Evolutionary conservation across 2,888 invertebrate genomes (phyloP).

Genomic region (Eupeodes luniger): DNA sequence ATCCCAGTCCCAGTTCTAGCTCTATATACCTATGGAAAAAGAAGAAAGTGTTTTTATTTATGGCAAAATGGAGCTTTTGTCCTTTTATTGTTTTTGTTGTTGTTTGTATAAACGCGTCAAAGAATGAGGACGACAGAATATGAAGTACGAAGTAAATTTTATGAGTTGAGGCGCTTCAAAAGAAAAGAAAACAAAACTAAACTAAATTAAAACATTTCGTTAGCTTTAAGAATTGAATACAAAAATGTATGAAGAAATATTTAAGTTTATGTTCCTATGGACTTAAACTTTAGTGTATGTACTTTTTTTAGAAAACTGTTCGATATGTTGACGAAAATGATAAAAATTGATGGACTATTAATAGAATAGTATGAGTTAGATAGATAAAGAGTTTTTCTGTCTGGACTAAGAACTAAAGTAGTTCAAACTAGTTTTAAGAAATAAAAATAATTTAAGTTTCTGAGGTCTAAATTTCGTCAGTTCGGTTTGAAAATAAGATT

Average conservation of each 20-base stretch:
- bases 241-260: not conserved
- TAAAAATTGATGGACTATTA: too few species aligned
- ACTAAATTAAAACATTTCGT: not conserved
- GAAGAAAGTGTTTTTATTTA: constrained; percentile 43
- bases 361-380: too few species aligned
- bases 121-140: constrained; percentile 33
- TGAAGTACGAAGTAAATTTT: constrained; percentile 11
- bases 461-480: too few species aligned
- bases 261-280: not conserved
- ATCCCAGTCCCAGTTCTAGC: not conserved
- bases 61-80: constrained; percentile 36
- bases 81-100: constrained; percentile 3
- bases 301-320: too few species aligned
- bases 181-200: not conserved
- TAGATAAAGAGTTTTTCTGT: too few species aligned
- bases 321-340: too few species aligned
- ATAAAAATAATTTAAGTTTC: too few species aligned
- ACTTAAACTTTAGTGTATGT: not conserved
- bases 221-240: not conserved
- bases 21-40: not conserved
- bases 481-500: too few species aligned
- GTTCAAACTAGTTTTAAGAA: too few species aligned
- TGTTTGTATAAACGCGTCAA: not conserved
- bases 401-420: too few species aligned
- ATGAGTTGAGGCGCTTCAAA: constrained; percentile 25